Evolutionary conservation across 2,113 vertebrate species (phyloP).

Genomic region (Misgurnus anguillicaudatus): DNA sequence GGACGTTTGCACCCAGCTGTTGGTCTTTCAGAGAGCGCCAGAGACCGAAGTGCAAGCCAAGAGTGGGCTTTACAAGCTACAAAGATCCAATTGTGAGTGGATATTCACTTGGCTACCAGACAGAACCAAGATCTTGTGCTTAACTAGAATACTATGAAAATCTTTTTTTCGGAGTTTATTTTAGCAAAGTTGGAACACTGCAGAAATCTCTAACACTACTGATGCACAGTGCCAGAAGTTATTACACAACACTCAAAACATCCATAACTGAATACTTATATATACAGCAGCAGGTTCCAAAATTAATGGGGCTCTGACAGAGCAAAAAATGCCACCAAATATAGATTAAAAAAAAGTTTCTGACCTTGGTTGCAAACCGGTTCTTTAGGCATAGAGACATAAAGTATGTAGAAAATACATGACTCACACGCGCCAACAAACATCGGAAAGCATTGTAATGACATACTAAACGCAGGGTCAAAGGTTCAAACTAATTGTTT

Average conservation of each 20-base stretch:
- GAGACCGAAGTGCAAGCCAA: conserved; percentile 24
- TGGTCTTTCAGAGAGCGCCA: conserved; percentile 49
- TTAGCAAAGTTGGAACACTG: neutral
- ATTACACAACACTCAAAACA: neutral
- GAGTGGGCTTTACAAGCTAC: conserved; percentile 42
- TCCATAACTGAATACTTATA: neutral
- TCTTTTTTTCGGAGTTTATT: conserved; percentile 1
- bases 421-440: conserved; percentile 34
- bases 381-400: conserved; percentile 9
- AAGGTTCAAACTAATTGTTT: conserved; percentile 36
- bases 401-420: conserved; percentile 20
- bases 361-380: neutral
- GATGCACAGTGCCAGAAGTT: neutral
- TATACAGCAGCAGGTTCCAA: no score
- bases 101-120: conserved; percentile 24
- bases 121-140: conserved; percentile 32
- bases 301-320: no score
- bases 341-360: no score
- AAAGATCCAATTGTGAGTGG: conserved; percentile 45
- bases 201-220: neutral
- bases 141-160: conserved; percentile 11
- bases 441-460: neutral
- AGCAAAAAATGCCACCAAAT: no score
- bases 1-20: conserved; percentile 46
- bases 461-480: conserved; percentile 10